Evolutionary conservation across 2,113 vertebrate species (phyloP).

Genomic region (Seriola aureovittata): DNA sequence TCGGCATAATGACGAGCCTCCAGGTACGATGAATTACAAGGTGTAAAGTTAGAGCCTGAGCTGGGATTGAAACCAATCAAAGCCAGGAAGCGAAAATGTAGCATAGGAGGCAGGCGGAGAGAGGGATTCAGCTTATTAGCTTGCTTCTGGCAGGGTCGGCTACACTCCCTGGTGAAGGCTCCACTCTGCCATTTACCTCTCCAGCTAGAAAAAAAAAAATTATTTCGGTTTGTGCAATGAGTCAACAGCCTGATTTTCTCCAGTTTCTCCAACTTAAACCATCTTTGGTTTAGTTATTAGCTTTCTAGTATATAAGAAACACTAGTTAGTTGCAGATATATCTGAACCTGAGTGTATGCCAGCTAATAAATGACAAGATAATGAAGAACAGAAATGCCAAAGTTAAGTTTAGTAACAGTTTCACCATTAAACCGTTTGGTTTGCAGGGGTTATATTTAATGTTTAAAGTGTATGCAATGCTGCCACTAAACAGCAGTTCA

Average conservation of each 20-base stretch:
- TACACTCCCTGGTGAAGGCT: conserved; percentile 30
- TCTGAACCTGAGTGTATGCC: too few relatives aligned
- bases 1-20: not conserved
- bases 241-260: not conserved
- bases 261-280: not conserved
- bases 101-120: conserved; percentile 17
- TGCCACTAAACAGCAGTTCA: too few relatives aligned
- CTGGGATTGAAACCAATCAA: conserved; percentile 1
- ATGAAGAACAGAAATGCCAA: too few relatives aligned
- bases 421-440: too few relatives aligned
- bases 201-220: conserved; percentile 14
- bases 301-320: not conserved
- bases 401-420: too few relatives aligned
- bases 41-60: conserved; percentile 5
- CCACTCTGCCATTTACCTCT: conserved; percentile 33
- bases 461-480: too few relatives aligned
- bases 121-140: conserved; percentile 46
- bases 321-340: not conserved
- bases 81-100: conserved; percentile 7
- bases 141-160: conserved; percentile 13
- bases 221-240: conserved; percentile 9
- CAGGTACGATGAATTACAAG: conserved; percentile 31
- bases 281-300: not conserved
- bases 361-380: too few relatives aligned
- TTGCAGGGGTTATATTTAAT: too few relatives aligned